Evolutionary conservation across 2,797 vertebrate genomes (phyloP), one percentile per base, ranked within the genome.

Genomic region (Coregonus sp.): DNA sequence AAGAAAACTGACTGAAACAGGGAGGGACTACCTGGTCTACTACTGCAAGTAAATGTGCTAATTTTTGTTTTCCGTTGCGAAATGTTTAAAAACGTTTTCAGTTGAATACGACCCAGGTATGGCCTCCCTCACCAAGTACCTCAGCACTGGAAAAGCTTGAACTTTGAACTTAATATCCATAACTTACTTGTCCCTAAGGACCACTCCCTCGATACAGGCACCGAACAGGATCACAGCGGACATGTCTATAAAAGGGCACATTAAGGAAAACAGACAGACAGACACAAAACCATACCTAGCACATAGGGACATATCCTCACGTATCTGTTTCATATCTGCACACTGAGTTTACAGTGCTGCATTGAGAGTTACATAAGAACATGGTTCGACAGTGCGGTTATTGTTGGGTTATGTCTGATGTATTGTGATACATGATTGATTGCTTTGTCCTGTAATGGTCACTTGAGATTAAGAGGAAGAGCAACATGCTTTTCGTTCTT

Each of bases 151-250:
- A 56, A 56, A 56, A 56, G 2, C 16, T 16, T 18, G 59, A 63
- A 63, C 25, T 25, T 9, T 9, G 5, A 63, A 9, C n/a, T 63
- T 25, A 11, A 4, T 25, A 47, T 12, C 40, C 16, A 50, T 35
- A 78, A 94, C 96, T 94, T 88, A 99, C 98, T 99, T 99, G 92
- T 99, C 98, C 2, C 97, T 92, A 14, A 99, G 92, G 73, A 99
- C 96, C 0, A 97, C 96, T 2, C 97, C 97, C 77, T 99, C 98
- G 0, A 99, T 98, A 89, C 98, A 99, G 2, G 97, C 97, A 37
- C 98, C 98, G 1, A 99, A 99, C 81, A 99, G 93, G 66, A 99
- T 81, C 1, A 99, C 94, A 18, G 29, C 33, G 15, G 66, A 68
- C 66, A 68, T 68, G 66, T 68, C 66, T 68, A 29, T 33, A 18